A percentile compares a stretch with the other conserved stretches of the same genome.
Evolutionary conservation across 2,888 invertebrate species (phyloP).

Genomic region (Microctonus aethiopoides): DNA sequence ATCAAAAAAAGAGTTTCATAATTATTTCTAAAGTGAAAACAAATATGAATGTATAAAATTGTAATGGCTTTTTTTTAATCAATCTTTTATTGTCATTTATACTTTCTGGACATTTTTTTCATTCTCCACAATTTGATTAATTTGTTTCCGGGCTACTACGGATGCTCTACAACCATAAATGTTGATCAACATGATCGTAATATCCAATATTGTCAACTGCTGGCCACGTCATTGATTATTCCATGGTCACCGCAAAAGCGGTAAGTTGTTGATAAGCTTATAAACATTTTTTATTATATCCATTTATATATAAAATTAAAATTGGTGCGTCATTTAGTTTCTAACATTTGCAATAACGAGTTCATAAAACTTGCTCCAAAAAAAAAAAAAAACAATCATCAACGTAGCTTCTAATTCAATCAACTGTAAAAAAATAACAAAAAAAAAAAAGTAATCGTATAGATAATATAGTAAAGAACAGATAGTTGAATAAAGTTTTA

Average conservation of each 20-base stretch:
- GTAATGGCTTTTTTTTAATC: too few relatives aligned
- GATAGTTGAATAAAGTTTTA: too few relatives aligned
- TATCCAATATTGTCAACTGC: slow-evolving; percentile 16
- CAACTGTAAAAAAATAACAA: too few relatives aligned
- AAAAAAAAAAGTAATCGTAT: too few relatives aligned
- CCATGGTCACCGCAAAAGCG: slow-evolving; percentile 42
- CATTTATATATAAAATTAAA: not conserved
- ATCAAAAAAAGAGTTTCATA: too few relatives aligned
- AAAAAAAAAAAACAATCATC: too few relatives aligned
- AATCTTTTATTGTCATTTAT: too few relatives aligned
- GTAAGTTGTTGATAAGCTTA: slow-evolving; percentile 44
- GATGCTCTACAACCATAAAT: slow-evolving; percentile 53
- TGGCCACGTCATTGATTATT: slow-evolving; percentile 37
- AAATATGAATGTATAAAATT: too few relatives aligned
- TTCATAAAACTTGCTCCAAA: too few relatives aligned
- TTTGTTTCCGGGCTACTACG: slow-evolving; percentile 55
- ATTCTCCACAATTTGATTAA: slow-evolving; percentile 39
- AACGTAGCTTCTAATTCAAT: too few relatives aligned
- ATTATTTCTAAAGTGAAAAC: too few relatives aligned
- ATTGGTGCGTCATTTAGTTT: not conserved
- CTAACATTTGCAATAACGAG: not conserved
- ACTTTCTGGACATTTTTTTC: slow-evolving; percentile 16
- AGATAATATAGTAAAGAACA: too few relatives aligned
- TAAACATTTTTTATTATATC: slow-evolving; percentile 14
- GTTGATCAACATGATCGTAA: slow-evolving; percentile 36